These are phyloP conservation scores for Teleiodes luculella DNA, from an alignment of 2,888 invertebrate genomes.

Conservation along the genomic window DNA sequence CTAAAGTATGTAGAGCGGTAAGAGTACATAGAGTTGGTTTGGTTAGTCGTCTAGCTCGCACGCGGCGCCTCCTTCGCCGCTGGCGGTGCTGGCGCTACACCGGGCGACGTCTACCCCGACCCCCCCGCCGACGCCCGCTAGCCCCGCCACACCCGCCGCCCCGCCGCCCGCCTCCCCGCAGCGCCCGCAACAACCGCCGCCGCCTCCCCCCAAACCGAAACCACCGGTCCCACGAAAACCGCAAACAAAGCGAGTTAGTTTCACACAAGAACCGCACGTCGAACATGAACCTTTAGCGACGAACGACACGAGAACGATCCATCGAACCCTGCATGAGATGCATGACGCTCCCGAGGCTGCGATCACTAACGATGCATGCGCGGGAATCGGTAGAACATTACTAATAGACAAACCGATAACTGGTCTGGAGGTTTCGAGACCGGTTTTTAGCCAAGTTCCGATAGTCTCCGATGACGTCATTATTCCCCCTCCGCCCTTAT, in stretches of 20 bases:
- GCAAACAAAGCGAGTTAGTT: conserved; percentile 74
- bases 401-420: conserved; percentile 59
- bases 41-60: conserved; percentile 69
- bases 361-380: conserved; percentile 72
- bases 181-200: conserved; percentile 46
- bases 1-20: conserved; percentile 33
- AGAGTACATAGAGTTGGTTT: conserved; percentile 65
- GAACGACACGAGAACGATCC: conserved; percentile 42
- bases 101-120: conserved; percentile 39
- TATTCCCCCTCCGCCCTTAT: conserved; percentile 73
- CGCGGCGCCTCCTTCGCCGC: conserved; percentile 60
- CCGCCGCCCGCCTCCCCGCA: conserved; percentile 36
- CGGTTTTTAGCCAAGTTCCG: conserved; percentile 49
- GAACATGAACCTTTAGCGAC: conserved; percentile 34
- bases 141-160: conserved; percentile 33
- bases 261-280: conserved; percentile 56
- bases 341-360: conserved; percentile 44
- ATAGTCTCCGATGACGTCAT: conserved; percentile 67
- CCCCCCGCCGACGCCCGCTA: conserved; percentile 25
- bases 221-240: conserved; percentile 73
- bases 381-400: conserved; percentile 55
- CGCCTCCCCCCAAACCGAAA: conserved; percentile 62
- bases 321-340: conserved; percentile 49
- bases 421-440: conserved; percentile 50
- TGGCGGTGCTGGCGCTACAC: conserved; percentile 60